Conservation (phyloP, 2,113 vertebrate species). For the Podarcis cretensis region DNA sequence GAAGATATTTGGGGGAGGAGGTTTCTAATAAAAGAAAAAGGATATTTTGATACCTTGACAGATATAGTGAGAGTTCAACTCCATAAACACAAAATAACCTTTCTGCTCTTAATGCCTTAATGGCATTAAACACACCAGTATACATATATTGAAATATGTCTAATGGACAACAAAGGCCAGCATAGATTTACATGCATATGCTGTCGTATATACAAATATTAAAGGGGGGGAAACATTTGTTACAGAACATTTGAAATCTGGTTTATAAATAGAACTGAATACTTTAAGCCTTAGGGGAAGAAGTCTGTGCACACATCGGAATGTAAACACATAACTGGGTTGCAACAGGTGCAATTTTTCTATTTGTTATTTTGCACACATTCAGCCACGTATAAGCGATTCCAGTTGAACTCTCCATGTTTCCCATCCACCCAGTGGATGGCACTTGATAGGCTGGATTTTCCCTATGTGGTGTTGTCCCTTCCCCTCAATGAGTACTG, state of each 20-base stretch:
- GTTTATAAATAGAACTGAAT: neutral
- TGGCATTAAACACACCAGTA: neutral
- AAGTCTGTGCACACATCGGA: too few relatives aligned
- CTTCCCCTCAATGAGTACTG: neutral
- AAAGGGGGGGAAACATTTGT: neutral
- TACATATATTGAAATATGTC: neutral
- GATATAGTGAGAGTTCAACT: neutral
- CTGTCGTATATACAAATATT: neutral
- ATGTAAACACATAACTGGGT: too few relatives aligned
- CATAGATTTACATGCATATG: neutral
- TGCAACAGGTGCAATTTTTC: too few relatives aligned
- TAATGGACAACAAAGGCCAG: neutral
- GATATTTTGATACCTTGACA: neutral
- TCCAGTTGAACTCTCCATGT: too few relatives aligned
- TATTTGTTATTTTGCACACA: too few relatives aligned
- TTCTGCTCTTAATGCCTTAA: neutral
- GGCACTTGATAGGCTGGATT: too few relatives aligned
- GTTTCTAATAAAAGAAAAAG: neutral
- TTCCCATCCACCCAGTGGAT: too few relatives aligned
- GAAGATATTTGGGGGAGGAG: neutral
- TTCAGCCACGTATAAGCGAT: too few relatives aligned
- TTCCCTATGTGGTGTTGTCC: too few relatives aligned
- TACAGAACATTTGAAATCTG: neutral
- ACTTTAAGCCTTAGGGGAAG: neutral
- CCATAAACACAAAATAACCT: neutral